Conservation (phyloP, 2,113 vertebrate genomes). For the Coryphaenoides rupestris region DNA sequence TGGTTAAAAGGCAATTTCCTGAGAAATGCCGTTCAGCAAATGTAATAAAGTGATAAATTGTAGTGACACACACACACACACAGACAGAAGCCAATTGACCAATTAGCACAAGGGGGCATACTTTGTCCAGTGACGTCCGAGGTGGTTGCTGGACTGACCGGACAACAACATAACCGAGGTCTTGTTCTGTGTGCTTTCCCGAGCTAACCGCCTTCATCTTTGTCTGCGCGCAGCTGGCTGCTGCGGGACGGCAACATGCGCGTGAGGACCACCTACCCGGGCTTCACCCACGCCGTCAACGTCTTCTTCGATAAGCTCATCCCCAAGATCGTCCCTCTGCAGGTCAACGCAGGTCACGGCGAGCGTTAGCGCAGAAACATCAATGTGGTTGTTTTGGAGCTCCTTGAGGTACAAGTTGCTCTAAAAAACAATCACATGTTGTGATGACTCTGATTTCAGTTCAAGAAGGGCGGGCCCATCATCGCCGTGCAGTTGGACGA, state of each 20-base stretch:
- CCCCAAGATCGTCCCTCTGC: conserved; percentile 78
- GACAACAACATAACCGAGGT: too few species aligned
- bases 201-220: background rate
- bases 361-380: background rate
- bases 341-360: conserved; percentile 70
- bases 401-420: background rate
- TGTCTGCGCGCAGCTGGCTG: conserved; percentile 77
- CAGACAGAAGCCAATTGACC: too few species aligned
- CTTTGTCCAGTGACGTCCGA: too few species aligned
- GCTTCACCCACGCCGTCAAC: conserved; percentile 82
- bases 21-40: too few species aligned
- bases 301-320: conserved; percentile 82
- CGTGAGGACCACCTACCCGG: conserved; percentile 82
- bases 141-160: too few species aligned
- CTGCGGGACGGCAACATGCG: conserved; percentile 82
- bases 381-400: background rate
- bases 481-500: conserved; percentile 93
- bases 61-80: too few species aligned
- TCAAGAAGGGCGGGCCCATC: conserved; percentile 89
- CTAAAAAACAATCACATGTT: background rate
- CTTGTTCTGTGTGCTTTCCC: too few species aligned
- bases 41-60: too few species aligned
- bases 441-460: conserved; percentile 66
- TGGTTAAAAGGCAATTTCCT: too few species aligned
- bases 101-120: too few species aligned